phyloP scores from a whole-genome alignment of 2,797 vertebrate genomes.

The Astyanax mexicanus region DNA sequence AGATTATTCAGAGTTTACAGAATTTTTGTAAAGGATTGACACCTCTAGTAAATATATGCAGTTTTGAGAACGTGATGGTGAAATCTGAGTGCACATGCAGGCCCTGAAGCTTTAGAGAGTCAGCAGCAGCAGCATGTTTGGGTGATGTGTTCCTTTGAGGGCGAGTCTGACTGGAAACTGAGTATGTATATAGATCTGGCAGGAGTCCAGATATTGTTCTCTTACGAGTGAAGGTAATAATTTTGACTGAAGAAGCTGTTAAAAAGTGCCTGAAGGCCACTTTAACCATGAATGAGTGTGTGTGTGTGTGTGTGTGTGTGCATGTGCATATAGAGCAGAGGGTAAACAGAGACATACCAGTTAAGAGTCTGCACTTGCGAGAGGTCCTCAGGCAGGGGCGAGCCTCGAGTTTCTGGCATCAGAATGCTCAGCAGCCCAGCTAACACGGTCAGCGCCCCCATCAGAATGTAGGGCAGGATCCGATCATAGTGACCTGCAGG shows the following conservation, averaged over 20 bases:
- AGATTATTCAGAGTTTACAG: no score
- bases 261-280: not conserved
- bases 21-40: no score
- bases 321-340: not conserved
- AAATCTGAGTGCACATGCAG: no score
- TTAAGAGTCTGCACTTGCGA: constrained; percentile 48
- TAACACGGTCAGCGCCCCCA: constrained; percentile 37
- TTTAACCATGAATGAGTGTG: not conserved
- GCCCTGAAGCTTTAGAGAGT: no score
- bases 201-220: not conserved
- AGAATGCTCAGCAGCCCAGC: constrained; percentile 49
- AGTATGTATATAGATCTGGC: not conserved
- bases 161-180: no score
- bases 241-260: not conserved
- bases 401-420: constrained; percentile 52
- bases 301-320: not conserved
- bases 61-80: no score
- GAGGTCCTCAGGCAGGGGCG: constrained; percentile 50
- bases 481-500: constrained; percentile 33
- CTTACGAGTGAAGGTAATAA: constrained; percentile 6
- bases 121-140: no score
- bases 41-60: no score
- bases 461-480: constrained; percentile 42
- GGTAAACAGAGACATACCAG: constrained; percentile 40
- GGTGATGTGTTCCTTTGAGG: no score